Conservation (phyloP, 37 sponge, comb jelly and placozoan species). For the Geodia barretti region DNA sequence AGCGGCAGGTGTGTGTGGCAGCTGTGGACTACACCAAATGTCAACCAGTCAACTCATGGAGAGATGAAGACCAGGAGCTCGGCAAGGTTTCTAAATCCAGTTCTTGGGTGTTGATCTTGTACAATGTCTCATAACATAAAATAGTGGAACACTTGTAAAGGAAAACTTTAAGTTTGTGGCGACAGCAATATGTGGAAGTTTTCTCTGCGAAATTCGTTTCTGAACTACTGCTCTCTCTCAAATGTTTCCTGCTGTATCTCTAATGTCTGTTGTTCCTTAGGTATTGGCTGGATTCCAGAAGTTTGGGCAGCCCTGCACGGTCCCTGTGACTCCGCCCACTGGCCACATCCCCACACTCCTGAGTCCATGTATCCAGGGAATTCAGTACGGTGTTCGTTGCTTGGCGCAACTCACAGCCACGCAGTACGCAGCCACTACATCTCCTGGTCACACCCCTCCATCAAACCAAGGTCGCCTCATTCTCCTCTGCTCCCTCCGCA, state of each 20-base stretch:
- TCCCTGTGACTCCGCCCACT: neutral
- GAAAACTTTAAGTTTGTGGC: too few species aligned
- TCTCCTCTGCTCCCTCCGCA: slow-evolving; percentile 53
- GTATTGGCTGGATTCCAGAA: slow-evolving; percentile 71
- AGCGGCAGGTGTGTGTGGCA: slow-evolving; percentile 77
- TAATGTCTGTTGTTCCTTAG: slow-evolving; percentile 11
- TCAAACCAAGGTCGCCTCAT: slow-evolving; percentile 70
- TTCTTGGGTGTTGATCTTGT: too few species aligned
- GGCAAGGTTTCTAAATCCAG: slow-evolving; percentile 57
- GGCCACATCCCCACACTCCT: slow-evolving; percentile 7
- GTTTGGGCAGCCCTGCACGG: slow-evolving; percentile 44
- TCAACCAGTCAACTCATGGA: slow-evolving; percentile 79
- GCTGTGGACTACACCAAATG: slow-evolving; percentile 65
- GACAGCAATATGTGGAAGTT: neutral
- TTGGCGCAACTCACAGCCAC: slow-evolving; percentile 81
- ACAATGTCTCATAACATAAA: neutral
- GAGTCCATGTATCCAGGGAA: slow-evolving; percentile 46
- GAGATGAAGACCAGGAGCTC: slow-evolving; percentile 85
- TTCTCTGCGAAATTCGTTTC: neutral
- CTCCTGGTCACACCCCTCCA: neutral
- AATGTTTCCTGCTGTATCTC: neutral
- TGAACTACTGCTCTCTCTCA: neutral
- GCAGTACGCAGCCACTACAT: slow-evolving; percentile 65
- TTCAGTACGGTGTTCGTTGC: slow-evolving; percentile 68
- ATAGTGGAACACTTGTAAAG: neutral